A percentile compares a stretch with the other conserved stretches of the same genome.
These are phyloP conservation scores for Thunnus thynnus DNA, from an alignment of 2,113 vertebrate genomes.

Conservation along the genomic window DNA sequence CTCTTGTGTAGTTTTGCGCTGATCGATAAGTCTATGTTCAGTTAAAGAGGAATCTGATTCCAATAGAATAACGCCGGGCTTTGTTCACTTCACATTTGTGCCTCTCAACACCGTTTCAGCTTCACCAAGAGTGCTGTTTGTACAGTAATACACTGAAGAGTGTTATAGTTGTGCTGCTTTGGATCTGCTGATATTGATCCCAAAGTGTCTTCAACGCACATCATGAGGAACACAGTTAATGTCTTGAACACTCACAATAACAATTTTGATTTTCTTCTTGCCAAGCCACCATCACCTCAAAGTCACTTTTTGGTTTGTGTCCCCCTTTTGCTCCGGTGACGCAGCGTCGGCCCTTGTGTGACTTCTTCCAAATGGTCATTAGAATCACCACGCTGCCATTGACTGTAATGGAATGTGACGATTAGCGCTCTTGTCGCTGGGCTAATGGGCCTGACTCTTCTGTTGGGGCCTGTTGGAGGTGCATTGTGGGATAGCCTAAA, in stretches of 20 bases:
- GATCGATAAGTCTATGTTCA: constrained; percentile 82
- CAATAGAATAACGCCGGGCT: constrained; percentile 78
- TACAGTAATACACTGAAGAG: constrained; percentile 31
- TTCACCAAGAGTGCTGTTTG: constrained; percentile 44
- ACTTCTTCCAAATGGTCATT: constrained; percentile 89
- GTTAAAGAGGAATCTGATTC: constrained; percentile 83
- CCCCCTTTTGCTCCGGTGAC: constrained; percentile 79
- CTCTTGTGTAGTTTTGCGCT: constrained; percentile 72
- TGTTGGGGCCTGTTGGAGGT: constrained; percentile 69
- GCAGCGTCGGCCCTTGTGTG: constrained; percentile 81
- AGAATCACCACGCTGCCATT: constrained; percentile 87
- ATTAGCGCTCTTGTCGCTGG: constrained; percentile 87
- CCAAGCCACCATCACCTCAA: constrained; percentile 50
- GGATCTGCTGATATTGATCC: constrained; percentile 39
- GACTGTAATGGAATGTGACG: constrained; percentile 91
- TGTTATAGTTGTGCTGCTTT: constrained; percentile 27
- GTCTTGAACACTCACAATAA: not conserved
- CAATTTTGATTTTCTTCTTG: constrained; percentile 2
- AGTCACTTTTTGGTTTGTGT: constrained; percentile 65
- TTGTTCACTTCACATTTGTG: constrained; percentile 74
- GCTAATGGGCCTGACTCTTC: constrained; percentile 89
- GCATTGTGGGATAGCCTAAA: constrained; percentile 65
- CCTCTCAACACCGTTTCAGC: constrained; percentile 56
- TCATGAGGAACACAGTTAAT: constrained; percentile 19
- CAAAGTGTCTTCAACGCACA: constrained; percentile 34